Evolutionary conservation across 2,797 vertebrate genomes (phyloP), one percentile per base, ranked within the genome.

Genomic region (Aphelocoma californica): DNA sequence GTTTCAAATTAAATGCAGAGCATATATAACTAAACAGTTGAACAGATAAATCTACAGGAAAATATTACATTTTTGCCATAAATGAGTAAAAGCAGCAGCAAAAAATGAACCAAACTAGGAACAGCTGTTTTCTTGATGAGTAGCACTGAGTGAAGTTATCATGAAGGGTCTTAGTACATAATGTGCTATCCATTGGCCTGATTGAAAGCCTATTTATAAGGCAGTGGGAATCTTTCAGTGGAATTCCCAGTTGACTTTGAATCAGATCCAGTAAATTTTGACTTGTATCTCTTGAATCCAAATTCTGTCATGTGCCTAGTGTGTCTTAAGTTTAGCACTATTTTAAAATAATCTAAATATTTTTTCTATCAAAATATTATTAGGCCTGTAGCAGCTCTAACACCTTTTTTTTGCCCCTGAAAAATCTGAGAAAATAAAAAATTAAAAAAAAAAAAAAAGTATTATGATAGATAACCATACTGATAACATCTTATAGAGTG

Each of bases 181-280:
- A 60, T 0, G 0, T 65, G 10, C 10, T 53, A 20, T 74, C 38
- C 29, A 17, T 24, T 53, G 54, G 56, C 10, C 12, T 13, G 14
- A 38, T 10, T 53, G 40, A 91, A 72, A 81, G 21, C 9, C 8
- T 34, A 1, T 67, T 67, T 61, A 28, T 64, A 56, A 64, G 21
- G 28, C 13, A 57, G 6, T 21, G 24, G 21, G 29, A 45, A 67
- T 26, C 16, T 64, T 92, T 53, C 74, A 20, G 16, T 48, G 31
- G 54, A 47, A 40, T 85, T 80, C 31, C 13, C 36, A 70, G 9
- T 12, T 77, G 61, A 50, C 18, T 61, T n/a, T 66, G 48, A 65
- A 29, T 79, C 25, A 56, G n/a, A 62, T 58, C 18, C 26, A 36
- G 3, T 36, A 66, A 85, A 6, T 19, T 82, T 38, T 65, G 28